These are phyloP conservation scores for Pollenia angustigena DNA, from an alignment of 2,888 invertebrate genomes.

Conservation along the genomic window DNA sequence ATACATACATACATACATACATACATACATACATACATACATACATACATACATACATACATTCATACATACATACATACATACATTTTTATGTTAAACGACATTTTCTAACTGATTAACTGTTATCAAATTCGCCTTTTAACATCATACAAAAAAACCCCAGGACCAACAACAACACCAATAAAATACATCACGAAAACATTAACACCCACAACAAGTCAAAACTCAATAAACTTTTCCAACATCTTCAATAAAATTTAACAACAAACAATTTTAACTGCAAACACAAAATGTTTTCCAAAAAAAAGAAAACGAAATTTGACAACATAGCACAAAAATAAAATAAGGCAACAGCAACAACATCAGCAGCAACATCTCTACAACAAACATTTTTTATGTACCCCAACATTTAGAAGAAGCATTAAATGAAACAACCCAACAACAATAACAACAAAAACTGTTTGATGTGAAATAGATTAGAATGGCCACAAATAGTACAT, in stretches of 20 bases:
- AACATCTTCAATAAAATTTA: slow-evolving; percentile 28
- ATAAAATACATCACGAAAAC: slow-evolving; percentile 22
- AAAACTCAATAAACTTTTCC: slow-evolving; percentile 59
- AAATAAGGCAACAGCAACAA: slow-evolving; percentile 45
- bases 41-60: not conserved
- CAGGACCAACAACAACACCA: slow-evolving; percentile 26
- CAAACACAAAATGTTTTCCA: slow-evolving; percentile 48
- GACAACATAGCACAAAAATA: slow-evolving; percentile 67
- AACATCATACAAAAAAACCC: slow-evolving; percentile 42
- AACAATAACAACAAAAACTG: slow-evolving; percentile 21
- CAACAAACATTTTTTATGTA: slow-evolving; percentile 1
- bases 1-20: not conserved
- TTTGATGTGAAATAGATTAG: slow-evolving; percentile 69
- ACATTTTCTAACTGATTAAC: slow-evolving; percentile 61
- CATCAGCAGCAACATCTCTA: slow-evolving; percentile 39
- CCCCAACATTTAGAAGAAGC: slow-evolving; percentile 13
- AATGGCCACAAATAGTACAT: slow-evolving; percentile 68
- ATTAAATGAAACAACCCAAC: slow-evolving; percentile 24
- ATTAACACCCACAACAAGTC: slow-evolving; percentile 71
- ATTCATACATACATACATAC: not conserved
- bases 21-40: not conserved
- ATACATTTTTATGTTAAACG: not conserved
- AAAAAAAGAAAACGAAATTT: slow-evolving; percentile 62
- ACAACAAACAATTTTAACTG: slow-evolving; percentile 39
- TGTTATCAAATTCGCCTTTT: slow-evolving; percentile 64